Percentiles rank a stretch among this genome's conserved stretches.
These are phyloP conservation scores for Saccostrea cuccullata DNA, from an alignment of 1,140 invertebrate species.

Conservation along the genomic window DNA sequence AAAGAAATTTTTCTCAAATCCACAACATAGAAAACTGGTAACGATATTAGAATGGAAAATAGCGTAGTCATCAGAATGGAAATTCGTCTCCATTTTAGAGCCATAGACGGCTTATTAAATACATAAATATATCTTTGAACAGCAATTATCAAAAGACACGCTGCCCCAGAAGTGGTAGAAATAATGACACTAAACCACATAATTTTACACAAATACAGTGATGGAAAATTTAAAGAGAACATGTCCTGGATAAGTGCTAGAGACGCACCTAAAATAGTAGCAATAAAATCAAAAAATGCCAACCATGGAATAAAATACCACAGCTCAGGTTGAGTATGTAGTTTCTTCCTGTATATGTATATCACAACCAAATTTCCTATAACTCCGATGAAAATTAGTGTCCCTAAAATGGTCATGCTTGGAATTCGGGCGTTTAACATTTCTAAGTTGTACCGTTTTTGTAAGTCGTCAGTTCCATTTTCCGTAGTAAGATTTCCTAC, in stretches of 20 bases:
- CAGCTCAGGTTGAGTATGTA: too few relatives aligned
- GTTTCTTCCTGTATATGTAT: neutral
- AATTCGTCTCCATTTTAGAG: neutral
- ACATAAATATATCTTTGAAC: conserved; percentile 2
- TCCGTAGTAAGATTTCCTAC: neutral
- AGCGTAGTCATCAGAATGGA: neutral
- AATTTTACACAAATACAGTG: neutral
- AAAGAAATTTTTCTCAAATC: neutral
- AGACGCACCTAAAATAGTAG: neutral
- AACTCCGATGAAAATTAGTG: neutral
- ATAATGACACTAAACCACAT: neutral
- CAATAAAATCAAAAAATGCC: neutral
- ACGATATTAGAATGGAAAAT: neutral
- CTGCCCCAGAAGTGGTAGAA: neutral
- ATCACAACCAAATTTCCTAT: conserved; percentile 9
- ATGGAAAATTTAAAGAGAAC: conserved; percentile 10
- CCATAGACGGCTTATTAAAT: neutral
- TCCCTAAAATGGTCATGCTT: neutral
- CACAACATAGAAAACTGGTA: conserved; percentile 19
- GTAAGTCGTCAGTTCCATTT: neutral
- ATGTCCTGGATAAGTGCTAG: neutral
- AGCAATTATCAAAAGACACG: neutral
- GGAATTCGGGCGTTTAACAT: neutral
- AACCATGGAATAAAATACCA: conserved; percentile 28
- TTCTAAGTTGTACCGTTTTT: neutral